Evolutionary conservation across 2,888 invertebrate genomes (phyloP).

Genomic region (Netelia melanura): DNA sequence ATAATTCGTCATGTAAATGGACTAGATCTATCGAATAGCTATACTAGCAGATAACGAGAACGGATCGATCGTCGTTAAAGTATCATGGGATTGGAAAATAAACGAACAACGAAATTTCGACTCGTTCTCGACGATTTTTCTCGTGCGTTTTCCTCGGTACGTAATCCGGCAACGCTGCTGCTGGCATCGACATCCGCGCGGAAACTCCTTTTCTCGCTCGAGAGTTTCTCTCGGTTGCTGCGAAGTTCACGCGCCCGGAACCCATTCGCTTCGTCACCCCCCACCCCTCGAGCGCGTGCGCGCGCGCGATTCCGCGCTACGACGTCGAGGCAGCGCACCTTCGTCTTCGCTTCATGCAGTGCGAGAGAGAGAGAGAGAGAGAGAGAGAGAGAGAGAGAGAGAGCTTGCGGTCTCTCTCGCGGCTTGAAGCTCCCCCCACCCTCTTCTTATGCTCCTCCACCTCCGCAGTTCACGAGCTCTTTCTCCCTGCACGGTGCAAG

Average conservation of each 20-base stretch:
- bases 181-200: conserved; percentile 67
- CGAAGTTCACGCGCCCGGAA: conserved; percentile 70
- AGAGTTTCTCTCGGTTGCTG: conserved; percentile 66
- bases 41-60: background rate
- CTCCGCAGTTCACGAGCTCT: conserved; percentile 43
- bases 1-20: background rate
- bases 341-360: conserved; percentile 19
- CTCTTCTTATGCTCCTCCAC: conserved; percentile 38
- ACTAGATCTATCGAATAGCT: background rate
- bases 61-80: background rate
- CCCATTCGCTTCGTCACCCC: conserved; percentile 63
- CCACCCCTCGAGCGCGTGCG: conserved; percentile 1
- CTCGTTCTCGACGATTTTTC: conserved; percentile 22
- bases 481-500: conserved; percentile 25
- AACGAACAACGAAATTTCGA: background rate
- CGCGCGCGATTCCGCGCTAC: conserved; percentile 31
- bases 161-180: conserved; percentile 68
- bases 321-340: conserved; percentile 41
- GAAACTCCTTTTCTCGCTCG: conserved; percentile 64
- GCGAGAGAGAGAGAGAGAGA: background rate
- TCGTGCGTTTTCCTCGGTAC: conserved; percentile 52
- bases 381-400: background rate
- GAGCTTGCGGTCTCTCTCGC: conserved; percentile 50
- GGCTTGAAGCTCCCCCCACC: conserved; percentile 34
- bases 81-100: background rate